Evolutionary conservation across 2,888 invertebrate species (phyloP), one percentile per base, ranked within the genome.

Genomic region (Laothoe populi): DNA sequence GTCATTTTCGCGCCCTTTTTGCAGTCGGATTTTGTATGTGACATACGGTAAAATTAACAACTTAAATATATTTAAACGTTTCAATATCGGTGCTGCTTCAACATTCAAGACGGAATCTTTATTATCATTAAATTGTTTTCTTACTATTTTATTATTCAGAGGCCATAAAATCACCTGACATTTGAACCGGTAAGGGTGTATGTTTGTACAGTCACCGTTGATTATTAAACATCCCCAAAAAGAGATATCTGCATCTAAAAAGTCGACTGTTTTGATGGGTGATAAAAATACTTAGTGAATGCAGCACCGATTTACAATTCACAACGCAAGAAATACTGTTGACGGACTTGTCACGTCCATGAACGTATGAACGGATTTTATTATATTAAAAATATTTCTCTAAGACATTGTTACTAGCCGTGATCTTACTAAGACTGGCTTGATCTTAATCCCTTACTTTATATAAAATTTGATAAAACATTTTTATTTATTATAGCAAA

Each of bases 251-350:
- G 38, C 13, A 8, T 19, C 44, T 44, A 44, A 19, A 44, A 44
- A 19, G n/a, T 44, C 44, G 1, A 19, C n/a, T 42, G 16, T 42
- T 13, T 16, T 42, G 44, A 38, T 44, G 19, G 19, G 19, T 49
- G 2, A 31, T 31, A 5, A 8, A 31, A 38, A 1, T 13, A 13
- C 8, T 13, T 38, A 38, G 10, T 53, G 16, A 35, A 53, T 4
- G 31, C 35, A 53, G 31, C 53, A 53, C 53, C 53, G 53, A 53
- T 53, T 16, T 26, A 24, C 24, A 26, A 49, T 26, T 49, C 49
- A 53, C 53, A 53, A 53, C 53, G 35, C 53, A 65, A 70, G 24
- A 73, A 83, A 83, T 81, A 83, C 81, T 83, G 80, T 74, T 74
- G 66, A 70, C 71, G 66, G 70, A 72, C 66, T 71, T 67, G 66